phyloP scores from a whole-genome alignment of 2,888 invertebrate species.

The Augiades crinisus region DNA sequence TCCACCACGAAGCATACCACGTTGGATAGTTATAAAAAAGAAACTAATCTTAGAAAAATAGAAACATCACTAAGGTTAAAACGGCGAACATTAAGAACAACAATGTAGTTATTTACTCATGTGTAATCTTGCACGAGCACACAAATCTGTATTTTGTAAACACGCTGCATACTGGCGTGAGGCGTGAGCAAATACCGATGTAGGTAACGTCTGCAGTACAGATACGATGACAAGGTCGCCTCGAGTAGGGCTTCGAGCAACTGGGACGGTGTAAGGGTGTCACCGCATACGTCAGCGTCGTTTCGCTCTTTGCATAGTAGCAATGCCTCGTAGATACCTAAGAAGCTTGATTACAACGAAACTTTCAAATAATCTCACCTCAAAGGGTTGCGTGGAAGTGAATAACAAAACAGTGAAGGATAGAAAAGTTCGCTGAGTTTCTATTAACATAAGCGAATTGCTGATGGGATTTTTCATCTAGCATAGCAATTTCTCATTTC shows the following conservation, averaged over 20 bases:
- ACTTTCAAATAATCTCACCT: too few species aligned
- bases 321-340: too few species aligned
- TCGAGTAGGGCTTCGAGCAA: slow-evolving; percentile 35
- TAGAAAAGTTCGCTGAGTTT: too few species aligned
- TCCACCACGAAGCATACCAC: background rate
- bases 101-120: background rate
- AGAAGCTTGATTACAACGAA: too few species aligned
- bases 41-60: background rate
- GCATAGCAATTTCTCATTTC: too few species aligned
- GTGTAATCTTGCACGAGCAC: background rate
- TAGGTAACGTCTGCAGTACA: slow-evolving; percentile 27
- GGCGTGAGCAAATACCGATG: slow-evolving; percentile 6
- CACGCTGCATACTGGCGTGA: background rate
- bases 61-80: background rate
- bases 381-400: too few species aligned
- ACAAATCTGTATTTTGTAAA: slow-evolving; percentile 14
- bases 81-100: background rate
- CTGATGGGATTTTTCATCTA: too few species aligned
- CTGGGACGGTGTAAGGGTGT: background rate
- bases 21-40: background rate
- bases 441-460: too few species aligned
- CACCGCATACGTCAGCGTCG: background rate
- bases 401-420: too few species aligned
- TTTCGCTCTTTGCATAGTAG: too few species aligned
- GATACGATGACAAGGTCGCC: slow-evolving; percentile 37